Base-by-base conservation (phyloP, 2,888 invertebrate genomes). In the Tipula confusa region DNA sequence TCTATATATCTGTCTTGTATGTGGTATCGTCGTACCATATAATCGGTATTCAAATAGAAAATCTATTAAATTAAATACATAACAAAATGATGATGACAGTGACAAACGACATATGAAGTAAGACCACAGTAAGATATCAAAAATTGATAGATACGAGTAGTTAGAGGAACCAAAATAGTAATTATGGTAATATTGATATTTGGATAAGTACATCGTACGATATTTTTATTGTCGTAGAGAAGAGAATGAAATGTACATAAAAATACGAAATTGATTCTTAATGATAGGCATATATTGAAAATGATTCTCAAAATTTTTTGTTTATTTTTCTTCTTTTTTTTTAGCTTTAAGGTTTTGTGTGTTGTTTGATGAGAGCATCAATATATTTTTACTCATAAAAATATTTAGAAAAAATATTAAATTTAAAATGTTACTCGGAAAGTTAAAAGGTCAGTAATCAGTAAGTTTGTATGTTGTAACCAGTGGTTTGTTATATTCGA, bases 121-220 rank as follows among this genome's bases (percentile, higher is more conserved):
- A 38, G 33, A 31, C n/a, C 9, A 64, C 64, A 24, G n/a, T n/a
- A n/a, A n/a, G n/a, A n/a, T n/a, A n/a, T n/a, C n/a, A n/a, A 64
- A 64, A 64, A 64, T 24, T 64, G 24, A 64, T 64, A 11, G 64
- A 6, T 9, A 64, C 9, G 43, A 24, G 64, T 64, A 64, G 18
- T 24, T 64, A 24, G 64, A 64, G 64, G 64, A 64, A 64, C 64
- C 64, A 64, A 64, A 64, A 64, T 64, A 64, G 24, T 64, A 64
- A 64, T 64, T 24, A 64, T 64, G 64, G 64, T 64, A 43, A 43
- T 43, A n/a, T 15, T 18, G n/a, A 43, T 43, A 43, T 43, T 43
- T 64, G 24, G 18, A 64, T 24, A 64, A 64, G 64, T 64, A 64
- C 64, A 64, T 64, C 18, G 9, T 64, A 64, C 64, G 64, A 64